A percentile compares a stretch with the other conserved stretches of the same genome.
These are phyloP conservation scores for Cynaeus angustus DNA, from an alignment of 2,888 invertebrate genomes.

Conservation along the genomic window DNA sequence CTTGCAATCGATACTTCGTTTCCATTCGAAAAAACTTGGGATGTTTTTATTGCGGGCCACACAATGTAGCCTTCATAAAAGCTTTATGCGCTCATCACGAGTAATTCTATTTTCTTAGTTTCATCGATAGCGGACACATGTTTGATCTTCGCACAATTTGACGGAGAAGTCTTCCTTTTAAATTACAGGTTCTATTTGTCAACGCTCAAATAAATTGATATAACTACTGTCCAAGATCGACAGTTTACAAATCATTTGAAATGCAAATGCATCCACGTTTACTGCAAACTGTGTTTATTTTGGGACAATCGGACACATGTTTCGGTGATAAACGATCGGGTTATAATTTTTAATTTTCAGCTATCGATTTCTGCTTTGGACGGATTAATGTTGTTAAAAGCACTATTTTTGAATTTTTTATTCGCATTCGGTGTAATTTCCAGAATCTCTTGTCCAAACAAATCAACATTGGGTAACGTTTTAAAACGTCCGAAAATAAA, in stretches of 20 bases:
- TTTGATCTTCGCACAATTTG: not conserved
- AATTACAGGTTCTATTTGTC: too few relatives aligned
- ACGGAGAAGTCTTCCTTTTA: too few relatives aligned
- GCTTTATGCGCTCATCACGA: conserved; percentile 5
- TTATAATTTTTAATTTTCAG: too few relatives aligned
- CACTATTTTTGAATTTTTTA: too few relatives aligned
- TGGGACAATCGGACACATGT: not conserved
- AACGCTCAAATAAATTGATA: not conserved
- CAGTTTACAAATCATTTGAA: conserved; percentile 10
- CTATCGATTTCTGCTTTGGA: too few relatives aligned
- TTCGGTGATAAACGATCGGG: too few relatives aligned
- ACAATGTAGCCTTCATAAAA: conserved; percentile 24
- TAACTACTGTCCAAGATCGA: conserved; percentile 6
- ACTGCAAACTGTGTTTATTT: not conserved
- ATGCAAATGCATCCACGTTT: conserved; percentile 10
- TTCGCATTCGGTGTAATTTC: too few relatives aligned
- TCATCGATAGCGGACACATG: too few relatives aligned
- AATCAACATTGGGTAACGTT: too few relatives aligned
- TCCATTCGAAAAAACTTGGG: conserved; percentile 2
- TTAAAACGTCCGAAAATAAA: too few relatives aligned
- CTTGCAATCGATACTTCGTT: conserved; percentile 6
- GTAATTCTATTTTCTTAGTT: not conserved
- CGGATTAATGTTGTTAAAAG: too few relatives aligned
- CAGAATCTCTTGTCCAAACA: too few relatives aligned
- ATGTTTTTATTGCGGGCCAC: conserved; percentile 1